Evolutionary conservation across 2,888 invertebrate genomes (phyloP), one percentile per base, ranked within the genome.

Genomic region (Sesamia inferens): DNA sequence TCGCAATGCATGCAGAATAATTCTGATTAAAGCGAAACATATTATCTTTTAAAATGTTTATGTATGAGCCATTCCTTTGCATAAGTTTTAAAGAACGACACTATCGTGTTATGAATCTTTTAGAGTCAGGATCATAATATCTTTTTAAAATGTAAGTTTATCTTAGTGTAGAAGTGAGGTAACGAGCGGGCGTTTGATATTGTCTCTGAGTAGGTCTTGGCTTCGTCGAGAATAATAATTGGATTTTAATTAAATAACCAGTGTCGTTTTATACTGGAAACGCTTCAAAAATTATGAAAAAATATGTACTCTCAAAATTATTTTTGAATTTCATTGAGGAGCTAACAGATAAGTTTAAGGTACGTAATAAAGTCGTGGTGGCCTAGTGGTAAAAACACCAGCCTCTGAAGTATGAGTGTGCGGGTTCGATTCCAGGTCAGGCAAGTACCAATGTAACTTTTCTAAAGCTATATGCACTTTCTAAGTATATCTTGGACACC

Each of bases 221-320:
- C 78, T 68, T 73, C 75, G 74, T 61, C 55, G 65, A 68, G 70
- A 71, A 47, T 81, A 75, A 75, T 84, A 81, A 84, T 84, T 83
- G 66, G 68, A 84, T 84, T 76, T 69, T 76, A 68, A 81, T 78
- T 78, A 59, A 80, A 83, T 74, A 83, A 68, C 69, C 71, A 78
- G 58, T 71, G 58, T 68, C 44, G 62, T 68, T 71, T 71, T 71
- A 73, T 70, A 73, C 24, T 71, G 42, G 24, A 59, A 64, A 67
- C 66, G 76, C 71, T 83, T 76, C 58, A 75, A 75, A 55, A 67
- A 78, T 78, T 69, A 42, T 59, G 24, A 71, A n/a, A 73, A 69
- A 71, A 31, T 31, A 31, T 31, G 31, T 59, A 54, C 14, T 31
- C 63, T 7, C n/a, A 68, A 68, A 47, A 62, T 76, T 71, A 42